Base-by-base conservation (phyloP, 2,888 invertebrate species). In the Heliconius sara region DNA sequence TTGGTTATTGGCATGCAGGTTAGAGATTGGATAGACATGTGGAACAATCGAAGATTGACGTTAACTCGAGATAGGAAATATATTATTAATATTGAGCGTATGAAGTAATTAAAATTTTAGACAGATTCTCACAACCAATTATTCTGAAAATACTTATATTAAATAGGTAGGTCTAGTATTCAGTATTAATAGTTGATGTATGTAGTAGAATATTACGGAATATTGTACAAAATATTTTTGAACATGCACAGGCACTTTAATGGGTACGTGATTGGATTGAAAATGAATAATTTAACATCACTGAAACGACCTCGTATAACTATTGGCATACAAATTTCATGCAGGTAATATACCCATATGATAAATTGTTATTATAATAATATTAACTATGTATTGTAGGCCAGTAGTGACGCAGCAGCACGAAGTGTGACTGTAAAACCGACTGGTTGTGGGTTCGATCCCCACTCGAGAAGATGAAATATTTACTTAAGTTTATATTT, bases 181-280 rank as follows among this genome's bases (percentile, higher is more conserved):
- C 1, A 30, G 19, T 52, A 72, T 72, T 72, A 52, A 30, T 19
- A 22, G 9, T 72, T 22, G 5, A 27, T 72, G 27, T 22, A n/a
- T 57, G 72, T 57, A 43, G 39, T 68, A n/a, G n/a, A 30, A n/a
- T 57, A 57, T 22, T 57, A n/a, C 27, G 72, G 30, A 30, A 57
- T 72, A 34, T n/a, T n/a, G n/a, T 72, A 52, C n/a, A 72, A 72
- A 72, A 30, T 57, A 57, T 73, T 73, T 73, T 73, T 73, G n/a
- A 73, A 73, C 73, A 60, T 73, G 73, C 34, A 73, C 16, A 34
- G n/a, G 60, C 73, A 73, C 73, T 73, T 73, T 73, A 73, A 60
- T 73, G 73, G 73, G n/a, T 34, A 73, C 73, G 73, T 73, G 73
- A 73, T 73, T 60, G 73, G 60, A 73, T 73, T 73, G 60, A 60